A percentile compares a stretch with the other conserved stretches of the same genome.
phyloP scores from a whole-genome alignment of 2,113 vertebrate species.

The Haemorhous mexicanus region DNA sequence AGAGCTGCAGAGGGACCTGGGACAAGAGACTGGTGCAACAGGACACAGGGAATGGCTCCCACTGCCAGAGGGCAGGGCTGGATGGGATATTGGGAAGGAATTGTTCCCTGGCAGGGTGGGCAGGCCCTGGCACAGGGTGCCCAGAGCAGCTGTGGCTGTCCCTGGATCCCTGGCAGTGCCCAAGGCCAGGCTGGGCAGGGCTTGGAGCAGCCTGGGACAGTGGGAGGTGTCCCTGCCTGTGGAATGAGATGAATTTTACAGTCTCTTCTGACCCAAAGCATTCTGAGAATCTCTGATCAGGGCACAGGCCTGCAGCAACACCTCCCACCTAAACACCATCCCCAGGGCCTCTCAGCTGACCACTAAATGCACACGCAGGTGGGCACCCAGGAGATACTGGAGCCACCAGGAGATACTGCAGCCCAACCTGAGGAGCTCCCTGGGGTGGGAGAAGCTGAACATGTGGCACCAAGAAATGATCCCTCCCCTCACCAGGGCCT shows the following conservation, averaged over 20 bases:
- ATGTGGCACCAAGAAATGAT: fast-evolving
- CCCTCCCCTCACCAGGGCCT: neutral
- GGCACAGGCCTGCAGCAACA: neutral
- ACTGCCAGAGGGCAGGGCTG: neutral
- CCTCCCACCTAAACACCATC: neutral
- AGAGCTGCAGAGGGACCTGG: neutral
- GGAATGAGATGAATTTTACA: neutral
- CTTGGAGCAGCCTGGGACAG: neutral
- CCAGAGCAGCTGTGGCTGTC: neutral
- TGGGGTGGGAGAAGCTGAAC: neutral
- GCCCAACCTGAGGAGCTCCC: fast-evolving
- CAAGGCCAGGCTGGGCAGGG: fast-evolving
- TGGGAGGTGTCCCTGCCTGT: neutral
- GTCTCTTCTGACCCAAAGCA: no score
- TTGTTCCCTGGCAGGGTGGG: neutral
- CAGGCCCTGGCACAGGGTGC: neutral
- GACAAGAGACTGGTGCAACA: neutral
- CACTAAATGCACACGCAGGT: neutral
- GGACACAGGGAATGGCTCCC: neutral
- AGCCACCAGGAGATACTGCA: neutral
- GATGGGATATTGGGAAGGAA: neutral
- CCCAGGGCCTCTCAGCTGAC: neutral
- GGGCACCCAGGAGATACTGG: neutral
- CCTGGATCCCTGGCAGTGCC: neutral
- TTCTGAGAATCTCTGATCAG: neutral